These are phyloP conservation scores for Harpegnathos saltator DNA, from an alignment of 1,140 invertebrate genomes.

Conservation along the genomic window DNA sequence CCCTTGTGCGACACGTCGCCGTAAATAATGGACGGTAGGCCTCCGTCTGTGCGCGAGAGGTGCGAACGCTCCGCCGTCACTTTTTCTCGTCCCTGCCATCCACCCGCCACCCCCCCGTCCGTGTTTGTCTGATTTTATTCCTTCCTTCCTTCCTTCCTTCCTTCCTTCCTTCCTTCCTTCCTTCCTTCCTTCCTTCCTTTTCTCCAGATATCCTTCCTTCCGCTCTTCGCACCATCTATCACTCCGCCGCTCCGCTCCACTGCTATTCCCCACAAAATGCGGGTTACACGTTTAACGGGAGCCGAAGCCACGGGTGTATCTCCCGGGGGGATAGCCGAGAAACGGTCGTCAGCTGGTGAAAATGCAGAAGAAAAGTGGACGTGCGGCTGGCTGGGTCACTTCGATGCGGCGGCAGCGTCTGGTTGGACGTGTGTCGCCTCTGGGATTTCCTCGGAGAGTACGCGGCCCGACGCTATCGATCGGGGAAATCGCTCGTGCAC, in stretches of 20 bases:
- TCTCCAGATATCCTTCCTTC: slow-evolving; percentile 25
- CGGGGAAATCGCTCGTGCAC: slow-evolving; percentile 41
- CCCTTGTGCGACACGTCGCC: background rate
- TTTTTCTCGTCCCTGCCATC: slow-evolving; percentile 29
- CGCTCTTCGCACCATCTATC: slow-evolving; percentile 62
- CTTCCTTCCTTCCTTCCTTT: slow-evolving; percentile 26
- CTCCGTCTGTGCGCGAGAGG: slow-evolving; percentile 6
- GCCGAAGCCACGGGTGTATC: slow-evolving; percentile 31
- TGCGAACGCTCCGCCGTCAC: slow-evolving; percentile 8
- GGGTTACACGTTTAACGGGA: slow-evolving; percentile 61
- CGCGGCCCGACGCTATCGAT: slow-evolving; percentile 61
- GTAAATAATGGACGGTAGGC: slow-evolving; percentile 73
- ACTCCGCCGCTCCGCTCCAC: slow-evolving; percentile 30
- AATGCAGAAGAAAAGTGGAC: slow-evolving; percentile 69
- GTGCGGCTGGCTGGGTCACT: slow-evolving; percentile 11
- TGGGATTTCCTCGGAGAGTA: slow-evolving; percentile 55
- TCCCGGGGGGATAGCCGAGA: slow-evolving; percentile 50
- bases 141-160: slow-evolving; percentile 46
- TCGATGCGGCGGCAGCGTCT: background rate
- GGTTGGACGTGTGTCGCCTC: slow-evolving; percentile 58
- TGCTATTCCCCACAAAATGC: slow-evolving; percentile 15
- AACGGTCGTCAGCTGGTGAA: slow-evolving; percentile 69
- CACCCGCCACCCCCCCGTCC: background rate
- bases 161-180: slow-evolving; percentile 9
- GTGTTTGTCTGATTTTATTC: background rate